Conservation (phyloP, 2,888 invertebrate genomes). For the Diaperis boleti region DNA sequence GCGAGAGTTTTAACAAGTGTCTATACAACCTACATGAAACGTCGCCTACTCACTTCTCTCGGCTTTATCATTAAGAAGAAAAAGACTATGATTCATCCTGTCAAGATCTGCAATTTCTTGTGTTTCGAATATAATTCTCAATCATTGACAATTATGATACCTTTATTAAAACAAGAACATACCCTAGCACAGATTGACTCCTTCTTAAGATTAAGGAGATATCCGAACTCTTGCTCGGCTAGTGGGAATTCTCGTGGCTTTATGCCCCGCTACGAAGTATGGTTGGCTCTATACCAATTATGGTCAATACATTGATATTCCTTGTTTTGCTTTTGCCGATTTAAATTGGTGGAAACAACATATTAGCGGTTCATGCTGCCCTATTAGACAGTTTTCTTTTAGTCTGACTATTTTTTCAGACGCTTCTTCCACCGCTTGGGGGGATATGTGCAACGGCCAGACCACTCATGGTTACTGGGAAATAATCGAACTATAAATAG, state of each 20-base stretch:
- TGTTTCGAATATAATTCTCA: neutral
- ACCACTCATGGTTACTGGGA: constrained; percentile 48
- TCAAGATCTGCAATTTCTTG: neutral
- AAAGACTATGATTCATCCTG: neutral
- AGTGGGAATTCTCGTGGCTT: too few relatives aligned
- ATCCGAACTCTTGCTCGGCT: too few relatives aligned
- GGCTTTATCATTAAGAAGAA: neutral
- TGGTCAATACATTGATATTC: neutral
- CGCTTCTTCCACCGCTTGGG: constrained; percentile 45
- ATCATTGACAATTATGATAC: neutral
- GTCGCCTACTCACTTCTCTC: neutral
- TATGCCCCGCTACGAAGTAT: too few relatives aligned
- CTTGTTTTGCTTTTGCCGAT: neutral
- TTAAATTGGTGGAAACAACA: neutral
- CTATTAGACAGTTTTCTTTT: neutral
- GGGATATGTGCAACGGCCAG: constrained; percentile 36
- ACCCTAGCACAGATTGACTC: neutral
- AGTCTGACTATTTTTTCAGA: constrained; percentile 39
- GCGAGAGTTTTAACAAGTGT: neutral
- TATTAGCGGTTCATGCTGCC: neutral
- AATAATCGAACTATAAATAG: constrained; percentile 16
- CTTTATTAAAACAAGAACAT: neutral
- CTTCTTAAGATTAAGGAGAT: too few relatives aligned
- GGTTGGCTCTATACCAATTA: too few relatives aligned
- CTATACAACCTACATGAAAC: too few relatives aligned